Percentiles rank a stretch among this genome's conserved stretches.
Conservation (phyloP, 2,888 invertebrate genomes). For the Tanaodytes sp. region DNA sequence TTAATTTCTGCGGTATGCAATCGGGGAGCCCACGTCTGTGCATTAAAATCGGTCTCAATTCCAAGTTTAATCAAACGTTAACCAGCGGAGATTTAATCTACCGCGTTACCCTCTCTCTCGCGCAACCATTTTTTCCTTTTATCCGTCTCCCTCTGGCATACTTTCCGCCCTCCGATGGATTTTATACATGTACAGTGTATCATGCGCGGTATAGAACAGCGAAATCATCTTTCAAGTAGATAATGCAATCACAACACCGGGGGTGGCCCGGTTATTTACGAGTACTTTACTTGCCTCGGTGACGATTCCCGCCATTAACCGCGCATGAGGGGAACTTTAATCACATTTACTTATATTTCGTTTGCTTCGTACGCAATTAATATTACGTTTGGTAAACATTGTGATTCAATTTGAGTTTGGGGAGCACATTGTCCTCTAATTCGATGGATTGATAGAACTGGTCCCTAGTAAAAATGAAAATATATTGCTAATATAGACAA, state of each 20-base stretch:
- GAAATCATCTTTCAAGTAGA: conserved; percentile 58
- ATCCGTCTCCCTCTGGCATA: neutral
- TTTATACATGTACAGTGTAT: conserved; percentile 43
- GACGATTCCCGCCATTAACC: conserved; percentile 44
- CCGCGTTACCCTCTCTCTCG: conserved; percentile 57
- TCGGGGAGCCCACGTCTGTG: conserved; percentile 58
- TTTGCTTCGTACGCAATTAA: too few relatives aligned
- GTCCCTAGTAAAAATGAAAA: too few relatives aligned
- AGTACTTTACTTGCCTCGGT: conserved; percentile 65
- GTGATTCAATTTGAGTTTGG: too few relatives aligned
- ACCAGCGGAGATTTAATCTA: conserved; percentile 73
- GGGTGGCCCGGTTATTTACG: conserved; percentile 72
- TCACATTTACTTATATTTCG: too few relatives aligned
- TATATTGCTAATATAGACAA: too few relatives aligned
- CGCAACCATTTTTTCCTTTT: conserved; percentile 7
- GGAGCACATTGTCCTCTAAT: too few relatives aligned
- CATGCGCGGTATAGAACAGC: conserved; percentile 29
- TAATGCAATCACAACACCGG: conserved; percentile 73
- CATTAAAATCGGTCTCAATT: conserved; percentile 71
- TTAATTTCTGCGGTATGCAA: conserved; percentile 64
- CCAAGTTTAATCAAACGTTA: conserved; percentile 73
- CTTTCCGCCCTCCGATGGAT: conserved; percentile 43
- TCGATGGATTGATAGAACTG: too few relatives aligned
- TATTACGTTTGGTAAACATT: too few relatives aligned
- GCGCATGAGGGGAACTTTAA: conserved; percentile 27